Percentiles rank a stretch among this genome's conserved stretches.
phyloP scores from a whole-genome alignment of 2,797 vertebrate genomes.

The Chelonia mydas region DNA sequence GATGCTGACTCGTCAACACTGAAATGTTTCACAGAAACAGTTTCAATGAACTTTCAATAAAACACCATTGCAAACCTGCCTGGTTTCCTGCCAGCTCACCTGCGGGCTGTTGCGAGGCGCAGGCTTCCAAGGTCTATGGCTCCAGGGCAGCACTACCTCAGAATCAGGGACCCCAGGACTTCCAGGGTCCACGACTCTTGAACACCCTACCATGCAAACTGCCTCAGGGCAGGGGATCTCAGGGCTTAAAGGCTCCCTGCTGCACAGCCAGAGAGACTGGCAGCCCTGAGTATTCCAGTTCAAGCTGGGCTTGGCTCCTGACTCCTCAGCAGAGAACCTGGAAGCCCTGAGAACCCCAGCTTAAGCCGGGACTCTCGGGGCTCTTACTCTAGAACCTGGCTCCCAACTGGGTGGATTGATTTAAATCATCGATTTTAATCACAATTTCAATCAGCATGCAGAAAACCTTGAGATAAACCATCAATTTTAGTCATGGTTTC shows the following conservation, averaged over 20 bases:
- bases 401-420: background rate
- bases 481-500: background rate
- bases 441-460: background rate
- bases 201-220: background rate
- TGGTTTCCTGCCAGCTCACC: background rate
- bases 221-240: background rate
- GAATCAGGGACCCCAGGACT: too few relatives aligned
- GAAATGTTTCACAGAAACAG: too few relatives aligned
- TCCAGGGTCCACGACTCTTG: background rate
- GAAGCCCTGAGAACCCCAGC: background rate
- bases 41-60: too few relatives aligned
- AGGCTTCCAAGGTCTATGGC: background rate
- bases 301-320: background rate
- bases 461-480: background rate
- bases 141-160: too few relatives aligned
- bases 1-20: too few relatives aligned
- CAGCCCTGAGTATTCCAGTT: background rate
- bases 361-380: background rate
- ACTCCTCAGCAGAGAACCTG: background rate
- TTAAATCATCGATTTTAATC: background rate
- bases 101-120: background rate
- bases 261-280: background rate
- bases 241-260: background rate
- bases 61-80: background rate
- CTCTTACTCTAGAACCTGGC: background rate